Base-by-base conservation (phyloP, 2,113 vertebrate species). In the Clinocottus analis region DNA sequence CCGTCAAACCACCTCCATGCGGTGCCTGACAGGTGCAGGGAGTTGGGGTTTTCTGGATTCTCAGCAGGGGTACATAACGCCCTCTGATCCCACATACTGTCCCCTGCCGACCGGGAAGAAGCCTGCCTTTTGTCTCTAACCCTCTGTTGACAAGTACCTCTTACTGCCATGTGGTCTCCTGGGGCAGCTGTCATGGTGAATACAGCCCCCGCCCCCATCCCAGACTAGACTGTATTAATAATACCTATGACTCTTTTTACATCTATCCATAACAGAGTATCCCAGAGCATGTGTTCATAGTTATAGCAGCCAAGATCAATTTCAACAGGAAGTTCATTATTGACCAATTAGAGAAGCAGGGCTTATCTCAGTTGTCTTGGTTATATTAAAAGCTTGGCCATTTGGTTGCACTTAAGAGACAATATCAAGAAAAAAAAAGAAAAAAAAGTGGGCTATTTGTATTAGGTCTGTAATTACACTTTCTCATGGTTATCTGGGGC, bases 241-340 rank as follows among this genome's bases (percentile, higher is more conserved):
- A 92, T 93, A 92, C 84, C 79, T 90, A 92, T 87, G 86, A 94
- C 85, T 90, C 84, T 86, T 92, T 94, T 91, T 92, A 87, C 80
- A 90, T 80, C 84, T 76, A 91, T 91, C 94, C 91, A 90, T 92
- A 93, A 92, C 80, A 89, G 39, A 37, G 80, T 72, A 56, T 91
- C 90, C 81, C 84, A 75, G 45, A 83, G 87, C 89, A 88, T 41
- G 31, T 75, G 33, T 80, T 90, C 74, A 63, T 75, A 61, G 55
- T 59, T 45, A 63, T 56, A 76, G 82, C 62, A 79, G 88, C 76
- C 60, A 75, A 70, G 66, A 84, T 89, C 84, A 83, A 81, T 81
- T 87, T 84, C 39, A 90, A 87, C 47, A 79, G 64, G 45, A 66
- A 58, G 59, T 79, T 88, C 77, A 77, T 87, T 81, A 86, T 87